Base-by-base conservation (phyloP, 2,888 invertebrate species). In the Andrena trimmerana region DNA sequence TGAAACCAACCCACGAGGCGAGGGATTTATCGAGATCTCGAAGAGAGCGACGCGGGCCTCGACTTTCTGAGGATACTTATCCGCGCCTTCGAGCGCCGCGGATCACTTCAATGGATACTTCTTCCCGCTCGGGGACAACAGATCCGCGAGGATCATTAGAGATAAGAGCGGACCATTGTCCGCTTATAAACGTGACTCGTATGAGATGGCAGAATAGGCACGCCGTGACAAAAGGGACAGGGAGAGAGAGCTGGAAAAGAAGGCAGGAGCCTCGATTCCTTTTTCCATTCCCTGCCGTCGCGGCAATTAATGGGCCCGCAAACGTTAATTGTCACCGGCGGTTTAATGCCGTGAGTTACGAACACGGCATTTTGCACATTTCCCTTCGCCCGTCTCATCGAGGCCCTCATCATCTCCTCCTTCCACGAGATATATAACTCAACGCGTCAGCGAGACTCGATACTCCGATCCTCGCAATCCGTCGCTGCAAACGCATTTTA, bases 71-170 rank as follows among this genome's bases (percentile, higher is more conserved):
- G 76, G 81, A 84, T 85, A 78, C 78, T 84, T 84, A 85, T 84
- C 85, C 78, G 66, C 59, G 68, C 63, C 76, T 76, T 52, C 66
- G 73, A 65, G 84, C 72, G 33, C 71, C 77, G 79, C 81, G 82
- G 60, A 84, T 82, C 73, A 75, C 78, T 86, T 86, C 84, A 84
- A 85, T 85, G 75, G 83, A 85, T 84, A 77, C 77, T 62, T 75
- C 69, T 71, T 77, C 31, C 63, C 65, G 31, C 75, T 48, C 52
- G 59, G 59, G 72, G 78, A 84, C 75, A 84, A 84, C 76, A 75
- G 79, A 82, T 79, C 77, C 72, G 78, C 85, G 81, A 75, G 86
- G 85, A 86, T 86, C 86, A 83, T 86, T 86, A 86, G 80, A 83
- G 83, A 85, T 86, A 78, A 85, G 86, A 83, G 85, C 63, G 66